phyloP scores from a whole-genome alignment of 2,888 invertebrate genomes.

The Hipparchia sbordonii region DNA sequence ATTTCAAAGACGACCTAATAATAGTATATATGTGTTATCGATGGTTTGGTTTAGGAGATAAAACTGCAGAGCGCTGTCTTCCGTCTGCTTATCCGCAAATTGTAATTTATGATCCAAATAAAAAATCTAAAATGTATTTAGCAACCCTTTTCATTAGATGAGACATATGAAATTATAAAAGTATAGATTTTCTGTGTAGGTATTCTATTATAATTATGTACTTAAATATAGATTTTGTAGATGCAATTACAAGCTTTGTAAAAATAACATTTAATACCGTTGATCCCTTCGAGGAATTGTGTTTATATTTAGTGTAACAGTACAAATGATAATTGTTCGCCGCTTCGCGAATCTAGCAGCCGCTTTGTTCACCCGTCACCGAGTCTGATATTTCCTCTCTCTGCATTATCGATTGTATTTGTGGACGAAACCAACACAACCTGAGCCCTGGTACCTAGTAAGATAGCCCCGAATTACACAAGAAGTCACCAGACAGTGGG shows the following conservation, averaged over 20 bases:
- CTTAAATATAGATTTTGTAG: too few species aligned
- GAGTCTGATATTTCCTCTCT: slow-evolving; percentile 77
- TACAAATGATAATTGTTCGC: slow-evolving; percentile 41
- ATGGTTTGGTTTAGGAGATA: too few species aligned
- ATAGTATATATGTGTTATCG: too few species aligned
- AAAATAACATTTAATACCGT: neutral
- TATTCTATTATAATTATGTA: too few species aligned
- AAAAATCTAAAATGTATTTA: too few species aligned
- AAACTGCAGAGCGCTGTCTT: too few species aligned
- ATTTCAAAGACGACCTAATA: too few species aligned
- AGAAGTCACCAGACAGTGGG: slow-evolving; percentile 41
- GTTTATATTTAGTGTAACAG: slow-evolving; percentile 21
- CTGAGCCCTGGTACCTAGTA: slow-evolving; percentile 55
- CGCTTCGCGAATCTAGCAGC: slow-evolving; percentile 51
- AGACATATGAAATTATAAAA: too few species aligned
- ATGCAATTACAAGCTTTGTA: neutral
- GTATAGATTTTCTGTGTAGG: too few species aligned
- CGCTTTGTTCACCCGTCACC: slow-evolving; percentile 64
- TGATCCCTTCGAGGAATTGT: slow-evolving; percentile 1
- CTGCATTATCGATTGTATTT: slow-evolving; percentile 80
- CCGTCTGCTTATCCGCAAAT: too few species aligned
- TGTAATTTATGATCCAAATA: too few species aligned
- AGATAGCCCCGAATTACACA: slow-evolving; percentile 46
- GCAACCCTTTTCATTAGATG: too few species aligned
- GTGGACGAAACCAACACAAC: slow-evolving; percentile 58